Conservation (phyloP, 2,797 vertebrate genomes). For the Euphonia xanthogaster region DNA sequence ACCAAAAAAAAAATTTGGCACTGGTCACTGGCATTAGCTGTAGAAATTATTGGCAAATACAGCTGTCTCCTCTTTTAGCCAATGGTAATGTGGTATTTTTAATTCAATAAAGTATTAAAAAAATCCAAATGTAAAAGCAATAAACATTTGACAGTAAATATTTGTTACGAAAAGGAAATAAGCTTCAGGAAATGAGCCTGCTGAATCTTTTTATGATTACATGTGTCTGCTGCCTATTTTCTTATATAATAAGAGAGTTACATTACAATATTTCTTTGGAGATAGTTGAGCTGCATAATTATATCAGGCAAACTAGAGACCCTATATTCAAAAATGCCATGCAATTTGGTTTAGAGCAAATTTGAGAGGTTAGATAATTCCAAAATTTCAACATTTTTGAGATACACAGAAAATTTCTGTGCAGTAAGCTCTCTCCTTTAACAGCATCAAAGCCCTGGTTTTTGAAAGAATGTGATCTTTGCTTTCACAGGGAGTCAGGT, state of each 20-base stretch:
- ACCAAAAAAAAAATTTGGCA: slow-evolving; percentile 74
- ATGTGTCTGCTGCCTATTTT: slow-evolving; percentile 42
- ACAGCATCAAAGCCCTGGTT: neutral
- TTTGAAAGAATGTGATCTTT: neutral
- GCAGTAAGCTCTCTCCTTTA: neutral
- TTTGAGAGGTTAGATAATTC: neutral
- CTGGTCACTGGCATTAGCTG: slow-evolving; percentile 67
- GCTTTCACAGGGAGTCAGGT: neutral
- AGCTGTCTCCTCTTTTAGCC: slow-evolving; percentile 77
- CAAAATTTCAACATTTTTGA: neutral
- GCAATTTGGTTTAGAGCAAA: neutral
- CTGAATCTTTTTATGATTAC: slow-evolving; percentile 63
- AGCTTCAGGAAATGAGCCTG: slow-evolving; percentile 64
- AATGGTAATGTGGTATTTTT: slow-evolving; percentile 79
- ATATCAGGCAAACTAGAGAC: neutral
- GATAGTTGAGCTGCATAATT: neutral
- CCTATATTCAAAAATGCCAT: neutral
- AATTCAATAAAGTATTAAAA: slow-evolving; percentile 75
- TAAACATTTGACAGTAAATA: slow-evolving; percentile 75
- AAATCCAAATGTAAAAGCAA: slow-evolving; percentile 73
- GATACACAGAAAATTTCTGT: neutral
- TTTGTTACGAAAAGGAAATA: slow-evolving; percentile 74
- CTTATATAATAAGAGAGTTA: slow-evolving; percentile 8
- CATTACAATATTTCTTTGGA: neutral
- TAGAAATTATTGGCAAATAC: slow-evolving; percentile 74